These are phyloP conservation scores for Sorex maritimensis DNA, from an alignment of 2,797 vertebrate species.

Conservation along the genomic window DNA sequence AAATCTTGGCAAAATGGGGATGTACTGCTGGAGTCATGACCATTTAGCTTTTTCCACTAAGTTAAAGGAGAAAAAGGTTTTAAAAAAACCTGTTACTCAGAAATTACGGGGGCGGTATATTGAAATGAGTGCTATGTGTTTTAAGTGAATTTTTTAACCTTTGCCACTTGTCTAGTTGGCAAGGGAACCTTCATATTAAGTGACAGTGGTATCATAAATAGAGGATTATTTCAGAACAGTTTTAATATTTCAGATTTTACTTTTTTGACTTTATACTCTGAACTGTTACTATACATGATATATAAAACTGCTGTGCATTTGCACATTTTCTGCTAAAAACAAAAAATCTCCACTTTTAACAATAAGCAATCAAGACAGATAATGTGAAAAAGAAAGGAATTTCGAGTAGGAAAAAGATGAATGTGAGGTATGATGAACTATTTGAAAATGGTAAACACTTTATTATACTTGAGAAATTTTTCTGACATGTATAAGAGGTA, in stretches of 20 bases:
- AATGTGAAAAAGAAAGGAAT: slow-evolving; percentile 79
- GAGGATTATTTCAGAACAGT: slow-evolving; percentile 54
- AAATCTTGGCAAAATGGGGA: slow-evolving; percentile 74
- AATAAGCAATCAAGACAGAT: slow-evolving; percentile 76
- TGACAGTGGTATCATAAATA: neutral
- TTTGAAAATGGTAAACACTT: slow-evolving; percentile 34
- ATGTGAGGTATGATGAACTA: slow-evolving; percentile 19
- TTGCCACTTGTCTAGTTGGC: slow-evolving; percentile 37
- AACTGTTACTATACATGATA: slow-evolving; percentile 79
- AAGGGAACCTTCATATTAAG: slow-evolving; percentile 49
- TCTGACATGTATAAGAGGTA: neutral
- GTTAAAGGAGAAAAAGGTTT: slow-evolving; percentile 60
- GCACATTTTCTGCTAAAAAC: slow-evolving; percentile 83
- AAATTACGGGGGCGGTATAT: neutral
- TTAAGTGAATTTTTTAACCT: slow-evolving; percentile 63
- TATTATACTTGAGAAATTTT: slow-evolving; percentile 68
- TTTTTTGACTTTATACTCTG: slow-evolving; percentile 79
- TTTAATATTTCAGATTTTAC: slow-evolving; percentile 43
- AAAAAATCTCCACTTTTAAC: slow-evolving; percentile 78
- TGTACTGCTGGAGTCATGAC: slow-evolving; percentile 68
- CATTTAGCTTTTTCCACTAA: slow-evolving; percentile 63
- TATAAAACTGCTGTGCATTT: slow-evolving; percentile 77
- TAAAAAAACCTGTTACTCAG: slow-evolving; percentile 62
- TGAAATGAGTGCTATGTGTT: slow-evolving; percentile 48
- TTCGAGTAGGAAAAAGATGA: slow-evolving; percentile 48